Evolutionary conservation across 2,797 vertebrate genomes (phyloP).

Genomic region (Neoniphon sammara): DNA sequence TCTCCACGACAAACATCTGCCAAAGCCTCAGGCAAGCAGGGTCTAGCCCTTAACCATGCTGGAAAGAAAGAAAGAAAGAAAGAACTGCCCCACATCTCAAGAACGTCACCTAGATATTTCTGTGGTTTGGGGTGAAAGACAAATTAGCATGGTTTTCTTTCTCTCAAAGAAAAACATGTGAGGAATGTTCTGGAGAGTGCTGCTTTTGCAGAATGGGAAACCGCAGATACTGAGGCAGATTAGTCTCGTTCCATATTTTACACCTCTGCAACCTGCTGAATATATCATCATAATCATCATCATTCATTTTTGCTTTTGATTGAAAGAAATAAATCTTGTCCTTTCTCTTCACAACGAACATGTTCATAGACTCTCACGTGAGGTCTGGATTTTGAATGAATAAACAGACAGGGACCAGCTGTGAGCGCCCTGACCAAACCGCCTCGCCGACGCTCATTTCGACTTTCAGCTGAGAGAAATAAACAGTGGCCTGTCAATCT

Average conservation of each 20-base stretch:
- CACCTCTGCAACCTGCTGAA: constrained; percentile 50
- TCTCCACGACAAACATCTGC: constrained; percentile 12
- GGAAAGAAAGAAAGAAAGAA: constrained; percentile 8
- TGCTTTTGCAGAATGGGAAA: constrained; percentile 47
- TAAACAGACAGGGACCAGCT: constrained; percentile 48
- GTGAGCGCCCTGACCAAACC: constrained; percentile 38
- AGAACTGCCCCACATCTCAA: constrained; percentile 8
- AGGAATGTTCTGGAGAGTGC: constrained; percentile 65
- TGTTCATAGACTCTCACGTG: constrained; percentile 22
- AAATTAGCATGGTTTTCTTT: constrained; percentile 59
- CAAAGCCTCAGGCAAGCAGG: constrained; percentile 27
- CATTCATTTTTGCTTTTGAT: constrained; percentile 21
- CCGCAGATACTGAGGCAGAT: constrained; percentile 35
- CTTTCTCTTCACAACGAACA: constrained; percentile 21
- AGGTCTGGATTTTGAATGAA: constrained; percentile 48
- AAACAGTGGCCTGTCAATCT: constrained; percentile 64
- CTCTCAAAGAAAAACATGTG: constrained; percentile 57
- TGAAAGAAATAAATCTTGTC: constrained; percentile 35
- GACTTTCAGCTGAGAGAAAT: constrained; percentile 57
- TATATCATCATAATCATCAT: constrained; percentile 11
- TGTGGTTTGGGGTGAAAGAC: constrained; percentile 49
- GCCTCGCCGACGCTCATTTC: constrained; percentile 33
- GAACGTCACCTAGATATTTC: constrained; percentile 48
- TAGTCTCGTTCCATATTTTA: constrained; percentile 32
- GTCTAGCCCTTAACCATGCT: background rate